Conservation (phyloP, 2,888 invertebrate genomes). For the Tachina fera region DNA sequence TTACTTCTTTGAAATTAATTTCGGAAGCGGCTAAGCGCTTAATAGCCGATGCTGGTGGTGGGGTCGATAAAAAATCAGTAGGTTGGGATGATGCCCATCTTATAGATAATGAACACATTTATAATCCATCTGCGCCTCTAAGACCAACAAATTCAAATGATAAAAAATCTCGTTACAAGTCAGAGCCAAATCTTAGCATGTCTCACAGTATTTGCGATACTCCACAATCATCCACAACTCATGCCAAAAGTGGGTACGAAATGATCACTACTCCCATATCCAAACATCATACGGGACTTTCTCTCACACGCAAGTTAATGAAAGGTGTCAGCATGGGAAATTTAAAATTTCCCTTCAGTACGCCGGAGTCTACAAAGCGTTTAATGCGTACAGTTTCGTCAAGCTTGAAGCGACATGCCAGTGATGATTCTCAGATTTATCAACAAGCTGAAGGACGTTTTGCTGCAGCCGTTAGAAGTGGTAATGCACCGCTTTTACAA, state of each 20-base stretch:
- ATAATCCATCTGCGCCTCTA: conserved; percentile 76
- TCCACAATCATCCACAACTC: conserved; percentile 59
- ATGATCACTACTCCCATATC: conserved; percentile 55
- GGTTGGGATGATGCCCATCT: conserved; percentile 77
- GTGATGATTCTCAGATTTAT: conserved; percentile 74
- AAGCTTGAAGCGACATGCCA: conserved; percentile 75
- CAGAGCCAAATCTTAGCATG: conserved; percentile 81
- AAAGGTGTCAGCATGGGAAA: conserved; percentile 83
- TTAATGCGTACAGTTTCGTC: conserved; percentile 78
- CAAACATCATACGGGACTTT: conserved; percentile 56
- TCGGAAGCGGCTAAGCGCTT: conserved; percentile 75
- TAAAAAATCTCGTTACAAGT: conserved; percentile 79
- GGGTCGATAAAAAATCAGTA: conserved; percentile 74
- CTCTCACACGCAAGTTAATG: conserved; percentile 78
- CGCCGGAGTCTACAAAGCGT: conserved; percentile 78
- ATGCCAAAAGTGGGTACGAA: conserved; percentile 25
- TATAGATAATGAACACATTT: conserved; percentile 74
- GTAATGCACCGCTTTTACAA: conserved; percentile 51
- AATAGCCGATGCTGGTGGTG: conserved; percentile 53
- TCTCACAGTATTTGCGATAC: conserved; percentile 73
- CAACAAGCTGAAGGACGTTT: conserved; percentile 62
- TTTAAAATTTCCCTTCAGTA: conserved; percentile 79
- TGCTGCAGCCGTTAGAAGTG: conserved; percentile 37
- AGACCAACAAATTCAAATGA: conserved; percentile 75
- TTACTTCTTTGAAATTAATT: conserved; percentile 77